Evolutionary conservation across 2,113 vertebrate species (phyloP).

Genomic region (Ptyas mucosa): DNA sequence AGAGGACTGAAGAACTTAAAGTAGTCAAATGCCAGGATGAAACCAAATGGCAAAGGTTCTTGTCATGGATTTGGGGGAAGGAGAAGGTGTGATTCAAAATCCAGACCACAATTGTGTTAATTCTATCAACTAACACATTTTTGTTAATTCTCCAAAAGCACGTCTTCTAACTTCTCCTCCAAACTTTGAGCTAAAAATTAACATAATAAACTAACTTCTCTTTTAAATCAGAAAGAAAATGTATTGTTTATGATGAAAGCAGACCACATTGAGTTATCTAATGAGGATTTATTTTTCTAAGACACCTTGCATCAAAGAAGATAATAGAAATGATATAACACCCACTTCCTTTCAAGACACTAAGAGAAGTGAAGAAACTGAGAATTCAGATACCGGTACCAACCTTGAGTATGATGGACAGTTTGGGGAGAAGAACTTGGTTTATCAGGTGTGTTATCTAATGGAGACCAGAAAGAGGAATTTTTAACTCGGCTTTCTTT

Average conservation of each 20-base stretch:
- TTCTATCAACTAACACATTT: not conserved
- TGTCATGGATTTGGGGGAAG: accelerated
- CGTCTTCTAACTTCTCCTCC: not conserved
- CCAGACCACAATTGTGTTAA: not conserved
- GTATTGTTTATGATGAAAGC: not conserved
- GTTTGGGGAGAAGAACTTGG: too few species aligned
- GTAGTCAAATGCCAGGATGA: not conserved
- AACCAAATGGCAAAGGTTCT: not conserved
- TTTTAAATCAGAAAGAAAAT: not conserved
- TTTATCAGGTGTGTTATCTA: not conserved
- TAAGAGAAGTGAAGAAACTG: not conserved
- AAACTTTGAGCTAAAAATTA: not conserved
- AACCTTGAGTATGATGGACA: too few species aligned
- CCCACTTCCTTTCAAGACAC: not conserved
- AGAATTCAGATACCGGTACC: not conserved
- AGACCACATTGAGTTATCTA: not conserved
- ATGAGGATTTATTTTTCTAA: not conserved
- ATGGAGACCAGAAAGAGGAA: not conserved
- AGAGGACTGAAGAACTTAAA: not conserved
- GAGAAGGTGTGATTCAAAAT: not conserved
- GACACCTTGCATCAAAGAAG: not conserved
- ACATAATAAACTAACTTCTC: not conserved
- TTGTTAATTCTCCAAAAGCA: not conserved
- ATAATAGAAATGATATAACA: not conserved
- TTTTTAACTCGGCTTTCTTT: not conserved